Evolutionary conservation across 2,888 invertebrate species (phyloP), one percentile per base, ranked within the genome.

Genomic region (Spisula subtruncata): DNA sequence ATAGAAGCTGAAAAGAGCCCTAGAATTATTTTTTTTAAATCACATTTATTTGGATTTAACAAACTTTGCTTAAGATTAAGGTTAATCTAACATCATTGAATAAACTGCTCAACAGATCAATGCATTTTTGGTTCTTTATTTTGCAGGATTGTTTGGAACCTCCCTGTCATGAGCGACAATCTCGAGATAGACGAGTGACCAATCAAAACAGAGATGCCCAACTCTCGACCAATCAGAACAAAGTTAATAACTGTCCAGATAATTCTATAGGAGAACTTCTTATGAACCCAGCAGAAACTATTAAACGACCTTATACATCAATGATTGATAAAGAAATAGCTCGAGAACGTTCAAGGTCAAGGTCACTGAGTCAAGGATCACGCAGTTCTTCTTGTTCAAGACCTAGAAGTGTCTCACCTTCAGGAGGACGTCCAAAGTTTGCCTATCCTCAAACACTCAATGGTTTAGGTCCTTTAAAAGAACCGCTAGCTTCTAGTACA

Each of bases 401-500:
- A 71, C 90, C 91, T 75, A 79, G 89, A 46, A 91, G 91, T 89
- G 51, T 83, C 46, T 89, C 90, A n/a, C 89, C 89, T 10, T 14
- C 81, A 1, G 87, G 90, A 48, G 92, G 92, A 0, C 80, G 90
- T 84, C 89, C 92, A 48, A 89, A 80, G 80, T 92, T 91, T 88
- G 60, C 88, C 2, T 92, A 93, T 29, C 90, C 91, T n/a, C 83
- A 90, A 14, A 90, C 88, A 80, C n/a, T 91, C 8, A 83, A 41
- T 75, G 85, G 91, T 20, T 88, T 91, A 20, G 91, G 92, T n/a
- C 93, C 94, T 4, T 93, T 95, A 60, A 92, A 89, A 48, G 93
- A 94, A 18, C 95, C 95, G 0, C 87, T 95, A 25, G 95, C 95
- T 92, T 95, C 95, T 5, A 95, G 95, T 81, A 96, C 95, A n/a